Evolutionary conservation across 2,113 vertebrate species (phyloP).

Genomic region (Oreochromis tanganicae): DNA sequence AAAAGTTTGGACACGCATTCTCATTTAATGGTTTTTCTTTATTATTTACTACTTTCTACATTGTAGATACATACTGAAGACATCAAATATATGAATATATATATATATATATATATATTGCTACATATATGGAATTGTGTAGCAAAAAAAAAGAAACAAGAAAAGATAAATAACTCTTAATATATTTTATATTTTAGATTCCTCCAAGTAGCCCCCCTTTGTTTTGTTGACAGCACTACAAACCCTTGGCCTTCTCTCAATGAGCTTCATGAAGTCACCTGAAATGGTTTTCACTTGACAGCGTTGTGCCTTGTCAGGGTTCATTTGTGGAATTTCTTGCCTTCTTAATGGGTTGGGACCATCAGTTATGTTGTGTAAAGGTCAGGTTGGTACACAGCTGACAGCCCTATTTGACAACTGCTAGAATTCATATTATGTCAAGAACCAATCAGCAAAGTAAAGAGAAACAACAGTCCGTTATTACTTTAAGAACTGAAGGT

Average conservation of each 20-base stretch:
- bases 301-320: not conserved
- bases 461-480: rapidly evolving
- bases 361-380: not conserved
- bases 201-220: rapidly evolving
- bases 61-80: not conserved
- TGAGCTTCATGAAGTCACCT: not conserved
- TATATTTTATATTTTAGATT: not conserved
- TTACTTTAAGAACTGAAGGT: not conserved
- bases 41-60: not conserved
- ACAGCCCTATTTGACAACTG: not conserved
- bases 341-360: not conserved
- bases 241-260: not conserved
- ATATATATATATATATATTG: not conserved
- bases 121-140: not conserved
- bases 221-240: not conserved
- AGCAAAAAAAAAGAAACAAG: not conserved
- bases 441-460: not conserved
- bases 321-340: not conserved
- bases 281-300: not conserved
- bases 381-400: not conserved
- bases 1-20: not conserved
- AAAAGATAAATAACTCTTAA: not conserved
- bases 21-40: rapidly evolving
- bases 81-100: not conserved
- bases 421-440: not conserved